Conservation (phyloP, 2,888 invertebrate genomes). For the Hirtodrosophila trivittata region DNA sequence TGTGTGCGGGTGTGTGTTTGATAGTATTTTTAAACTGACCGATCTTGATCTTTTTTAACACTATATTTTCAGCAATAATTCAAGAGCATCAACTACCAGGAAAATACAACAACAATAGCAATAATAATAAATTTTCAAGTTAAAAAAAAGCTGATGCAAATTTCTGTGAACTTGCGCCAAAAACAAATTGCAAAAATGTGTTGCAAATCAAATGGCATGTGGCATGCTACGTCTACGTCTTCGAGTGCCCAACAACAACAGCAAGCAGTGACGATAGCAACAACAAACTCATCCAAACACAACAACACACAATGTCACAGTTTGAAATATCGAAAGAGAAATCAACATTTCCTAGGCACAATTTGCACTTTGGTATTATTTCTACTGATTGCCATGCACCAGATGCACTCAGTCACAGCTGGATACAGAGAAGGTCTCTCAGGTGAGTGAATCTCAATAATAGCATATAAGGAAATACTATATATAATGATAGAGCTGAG, state of each 20-base stretch:
- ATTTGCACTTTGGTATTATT: constrained; percentile 26
- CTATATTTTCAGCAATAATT: constrained; percentile 67
- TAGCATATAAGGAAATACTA: too few relatives aligned
- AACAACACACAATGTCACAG: constrained; percentile 8
- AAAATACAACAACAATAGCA: constrained; percentile 4
- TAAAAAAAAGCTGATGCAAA: constrained; percentile 56
- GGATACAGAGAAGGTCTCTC: constrained; percentile 48
- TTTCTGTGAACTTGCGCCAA: constrained; percentile 63
- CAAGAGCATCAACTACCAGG: constrained; percentile 40
- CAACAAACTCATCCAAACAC: constrained; percentile 34
- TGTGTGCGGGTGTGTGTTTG: too few relatives aligned
- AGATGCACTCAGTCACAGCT: constrained; percentile 39
- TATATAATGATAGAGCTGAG: too few relatives aligned
- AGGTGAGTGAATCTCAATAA: constrained; percentile 54
- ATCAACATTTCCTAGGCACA: constrained; percentile 17
- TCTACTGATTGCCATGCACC: constrained; percentile 44
- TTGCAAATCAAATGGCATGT: constrained; percentile 71
- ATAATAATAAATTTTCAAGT: constrained; percentile 8
- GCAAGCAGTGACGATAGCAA: constrained; percentile 20
- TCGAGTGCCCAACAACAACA: constrained; percentile 40
- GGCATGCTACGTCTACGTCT: constrained; percentile 51
- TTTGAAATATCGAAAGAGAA: neutral
- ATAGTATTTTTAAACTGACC: constrained; percentile 70
- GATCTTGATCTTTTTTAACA: constrained; percentile 63
- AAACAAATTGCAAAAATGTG: constrained; percentile 68